Percentiles rank a stretch among this genome's conserved stretches.
Conservation (phyloP, 1,140 invertebrate genomes). For the Bombus ignitus region DNA sequence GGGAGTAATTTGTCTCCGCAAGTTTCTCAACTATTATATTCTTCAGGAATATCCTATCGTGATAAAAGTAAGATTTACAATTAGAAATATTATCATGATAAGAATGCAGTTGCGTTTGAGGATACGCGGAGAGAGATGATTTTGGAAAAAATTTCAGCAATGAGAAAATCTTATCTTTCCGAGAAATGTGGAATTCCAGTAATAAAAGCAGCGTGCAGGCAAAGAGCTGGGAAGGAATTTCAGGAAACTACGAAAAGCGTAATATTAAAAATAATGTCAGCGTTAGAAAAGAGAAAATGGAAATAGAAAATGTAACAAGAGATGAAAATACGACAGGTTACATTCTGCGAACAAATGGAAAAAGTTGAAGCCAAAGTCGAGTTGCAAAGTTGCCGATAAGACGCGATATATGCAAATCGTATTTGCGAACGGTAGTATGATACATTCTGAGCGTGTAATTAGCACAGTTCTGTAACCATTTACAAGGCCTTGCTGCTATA, state of each 20-base stretch:
- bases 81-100: neutral
- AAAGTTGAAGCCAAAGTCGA: neutral
- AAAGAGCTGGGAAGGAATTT: neutral
- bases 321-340: neutral
- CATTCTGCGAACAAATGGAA: neutral
- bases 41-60: neutral
- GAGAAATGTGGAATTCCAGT: neutral
- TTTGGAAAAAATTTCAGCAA: neutral
- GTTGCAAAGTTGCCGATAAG: neutral
- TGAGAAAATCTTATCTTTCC: neutral
- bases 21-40: neutral
- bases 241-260: neutral
- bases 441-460: constrained; percentile 15
- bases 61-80: neutral
- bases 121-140: neutral
- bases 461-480: neutral
- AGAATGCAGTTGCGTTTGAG: no score
- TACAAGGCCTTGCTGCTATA: neutral
- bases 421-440: neutral
- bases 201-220: neutral
- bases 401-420: neutral
- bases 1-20: neutral
- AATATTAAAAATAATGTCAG: no score
- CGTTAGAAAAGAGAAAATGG: neutral
- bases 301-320: no score